Percentiles rank a stretch among this genome's conserved stretches.
phyloP scores from a whole-genome alignment of 53 echinoderm and acorn worm genomes.

The Zoroaster sp. region DNA sequence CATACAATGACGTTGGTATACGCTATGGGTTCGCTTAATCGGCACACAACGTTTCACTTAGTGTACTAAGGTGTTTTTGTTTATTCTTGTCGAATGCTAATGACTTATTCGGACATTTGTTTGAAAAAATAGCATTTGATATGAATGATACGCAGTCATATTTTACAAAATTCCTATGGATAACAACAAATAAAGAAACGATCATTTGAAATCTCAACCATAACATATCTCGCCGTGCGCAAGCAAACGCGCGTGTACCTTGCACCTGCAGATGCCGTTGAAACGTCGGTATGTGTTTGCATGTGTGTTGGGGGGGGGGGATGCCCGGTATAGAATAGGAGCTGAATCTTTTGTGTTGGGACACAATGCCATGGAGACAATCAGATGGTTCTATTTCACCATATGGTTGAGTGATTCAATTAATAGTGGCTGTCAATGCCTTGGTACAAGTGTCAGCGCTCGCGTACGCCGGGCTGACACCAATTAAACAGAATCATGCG shows the following conservation, averaged over 20 bases:
- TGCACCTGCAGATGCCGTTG: not conserved
- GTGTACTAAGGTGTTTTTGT: too few relatives aligned
- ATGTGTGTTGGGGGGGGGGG: not conserved
- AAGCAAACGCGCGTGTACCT: not conserved
- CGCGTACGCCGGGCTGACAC: too few relatives aligned
- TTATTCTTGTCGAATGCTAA: too few relatives aligned
- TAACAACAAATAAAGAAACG: not conserved
- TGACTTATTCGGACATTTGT: too few relatives aligned
- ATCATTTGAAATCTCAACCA: not conserved
- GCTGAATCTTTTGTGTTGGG: not conserved
- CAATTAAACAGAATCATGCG: too few relatives aligned
- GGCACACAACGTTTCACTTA: too few relatives aligned
- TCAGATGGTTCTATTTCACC: not conserved
- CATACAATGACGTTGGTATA: too few relatives aligned
- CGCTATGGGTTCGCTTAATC: too few relatives aligned
- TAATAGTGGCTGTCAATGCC: not conserved
- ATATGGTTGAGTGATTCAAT: not conserved
- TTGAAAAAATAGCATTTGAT: not conserved
- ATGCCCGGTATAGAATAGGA: not conserved
- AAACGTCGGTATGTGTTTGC: not conserved
- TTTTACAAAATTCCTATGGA: not conserved
- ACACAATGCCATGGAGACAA: slow-evolving; percentile 1
- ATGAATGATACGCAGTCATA: not conserved
- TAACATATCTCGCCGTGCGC: not conserved
- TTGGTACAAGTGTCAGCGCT: not conserved